These are phyloP conservation scores for Hedya salicella DNA, from an alignment of 2,888 invertebrate species.

Conservation along the genomic window DNA sequence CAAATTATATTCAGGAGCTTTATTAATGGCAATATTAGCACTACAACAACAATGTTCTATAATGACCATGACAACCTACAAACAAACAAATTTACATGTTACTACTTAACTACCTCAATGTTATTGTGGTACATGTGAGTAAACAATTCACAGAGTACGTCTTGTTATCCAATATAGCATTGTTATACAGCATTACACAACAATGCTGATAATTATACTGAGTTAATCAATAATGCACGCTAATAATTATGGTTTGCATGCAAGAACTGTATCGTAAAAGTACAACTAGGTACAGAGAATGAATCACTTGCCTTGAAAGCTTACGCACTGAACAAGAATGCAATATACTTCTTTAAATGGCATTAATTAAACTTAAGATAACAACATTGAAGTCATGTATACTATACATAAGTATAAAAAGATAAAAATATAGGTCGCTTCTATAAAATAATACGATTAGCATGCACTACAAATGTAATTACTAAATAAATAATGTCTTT, in stretches of 20 bases:
- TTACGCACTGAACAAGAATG: constrained; percentile 17
- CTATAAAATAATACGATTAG: constrained; percentile 8
- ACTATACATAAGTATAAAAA: not conserved
- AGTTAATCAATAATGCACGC: constrained; percentile 5
- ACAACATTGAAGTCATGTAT: constrained; percentile 1
- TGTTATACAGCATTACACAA: not conserved
- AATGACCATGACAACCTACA: constrained; percentile 18
- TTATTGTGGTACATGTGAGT: constrained; percentile 8
- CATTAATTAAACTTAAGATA: not conserved
- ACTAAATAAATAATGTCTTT: not conserved
- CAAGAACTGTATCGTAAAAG: constrained; percentile 5
- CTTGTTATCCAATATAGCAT: constrained; percentile 3
- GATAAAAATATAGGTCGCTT: constrained; percentile 29
- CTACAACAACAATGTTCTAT: not conserved
- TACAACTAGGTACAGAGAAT: constrained; percentile 6
- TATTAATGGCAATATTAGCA: not conserved
- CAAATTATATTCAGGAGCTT: too few species aligned
- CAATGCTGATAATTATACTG: not conserved
- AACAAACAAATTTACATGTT: constrained; percentile 4
- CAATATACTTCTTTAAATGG: not conserved
- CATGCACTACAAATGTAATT: constrained; percentile 7
- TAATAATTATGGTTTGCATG: constrained; percentile 9
- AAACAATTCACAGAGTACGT: not conserved
- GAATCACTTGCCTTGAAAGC: constrained; percentile 33
- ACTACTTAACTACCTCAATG: not conserved